Evolutionary conservation across 2,888 invertebrate species (phyloP), one percentile per base, ranked within the genome.

Genomic region (Rapana venosa): DNA sequence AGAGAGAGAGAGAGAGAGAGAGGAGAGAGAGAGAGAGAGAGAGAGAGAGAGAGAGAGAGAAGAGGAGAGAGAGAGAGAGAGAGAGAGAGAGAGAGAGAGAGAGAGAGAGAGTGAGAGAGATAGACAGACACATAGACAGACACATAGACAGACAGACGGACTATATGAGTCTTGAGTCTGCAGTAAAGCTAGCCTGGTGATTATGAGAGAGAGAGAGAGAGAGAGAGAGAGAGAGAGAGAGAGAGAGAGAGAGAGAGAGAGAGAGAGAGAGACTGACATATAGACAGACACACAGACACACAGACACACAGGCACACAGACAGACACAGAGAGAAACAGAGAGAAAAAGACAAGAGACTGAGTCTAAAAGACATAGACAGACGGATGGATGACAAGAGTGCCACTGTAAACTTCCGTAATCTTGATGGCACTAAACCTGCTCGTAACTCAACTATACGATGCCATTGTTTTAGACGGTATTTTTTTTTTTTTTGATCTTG

Each of bases 41-140:
- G 22, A 30, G 26, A 35, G 35, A 66, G 66, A 66, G 20, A 32
- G 30, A 20, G 30, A 17, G 58, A 87, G 35, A 36, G 32, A 81
- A 30, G 47, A 58, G 22, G n/a, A 56, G 35, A 77, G 77, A 90
- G 61, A 79, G 30, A 56, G n/a, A 86, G 30, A 36, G 26, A 77
- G 74, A 85, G 61, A 77, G 58, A 86, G 77, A 86, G 56, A 56
- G 20, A 87, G 32, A 87, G 58, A 47, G 56, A 87, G 61, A 77
- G 87, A 61, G 83, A 61, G 26, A 17, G 77, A 30, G 30, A 30
- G 77, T 30, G 74, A 74, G 74, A 77, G 77, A 77, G 77, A 30
- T 8, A 77, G 77, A 77, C 20, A 66, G 66, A 66, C 20, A 66
- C 20, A 66, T 15, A 66, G 66, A 26, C 6, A 26, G 70, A 26